A percentile compares a stretch with the other conserved stretches of the same genome.
Evolutionary conservation across 2,888 invertebrate species (phyloP).

Genomic region (Napeogenes inachia): DNA sequence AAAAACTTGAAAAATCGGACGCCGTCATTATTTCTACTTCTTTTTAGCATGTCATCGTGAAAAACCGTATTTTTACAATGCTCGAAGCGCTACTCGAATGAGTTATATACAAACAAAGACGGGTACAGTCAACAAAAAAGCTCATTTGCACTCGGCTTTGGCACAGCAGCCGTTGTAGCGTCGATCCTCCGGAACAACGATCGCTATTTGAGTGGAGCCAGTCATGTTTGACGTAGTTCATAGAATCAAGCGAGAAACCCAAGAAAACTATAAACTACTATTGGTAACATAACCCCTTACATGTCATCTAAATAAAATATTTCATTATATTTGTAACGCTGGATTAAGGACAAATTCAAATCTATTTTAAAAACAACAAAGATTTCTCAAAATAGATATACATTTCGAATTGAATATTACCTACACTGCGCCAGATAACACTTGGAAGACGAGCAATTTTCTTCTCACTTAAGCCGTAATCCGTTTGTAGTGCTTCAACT

Average conservation of each 20-base stretch:
- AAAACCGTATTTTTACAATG: conserved; percentile 20
- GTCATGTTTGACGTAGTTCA: conserved; percentile 29
- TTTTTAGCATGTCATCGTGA: conserved; percentile 20
- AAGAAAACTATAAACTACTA: no score
- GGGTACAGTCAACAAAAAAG: conserved; percentile 53
- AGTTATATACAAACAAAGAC: conserved; percentile 32
- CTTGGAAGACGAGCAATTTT: conserved; percentile 12
- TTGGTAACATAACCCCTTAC: no score
- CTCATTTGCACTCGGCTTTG: conserved; percentile 63
- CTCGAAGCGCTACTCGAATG: conserved; percentile 25
- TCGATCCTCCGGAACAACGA: conserved; percentile 61
- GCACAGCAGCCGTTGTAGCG: conserved; percentile 54
- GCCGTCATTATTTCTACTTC: conserved; percentile 14
- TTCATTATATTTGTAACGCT: no score
- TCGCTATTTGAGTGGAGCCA: conserved; percentile 45
- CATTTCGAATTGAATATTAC: no score
- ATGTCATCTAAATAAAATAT: no score
- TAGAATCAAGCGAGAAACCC: conserved; percentile 27
- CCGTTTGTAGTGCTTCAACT: conserved; percentile 46
- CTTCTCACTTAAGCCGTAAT: conserved; percentile 34
- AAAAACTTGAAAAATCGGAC: conserved; percentile 18
- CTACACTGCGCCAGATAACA: not conserved
- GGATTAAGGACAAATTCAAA: no score
- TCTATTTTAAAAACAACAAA: no score
- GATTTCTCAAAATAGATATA: no score